Evolutionary conservation across 2,797 vertebrate genomes (phyloP), one percentile per base, ranked within the genome.

Genomic region (Micromesistius poutassou): DNA sequence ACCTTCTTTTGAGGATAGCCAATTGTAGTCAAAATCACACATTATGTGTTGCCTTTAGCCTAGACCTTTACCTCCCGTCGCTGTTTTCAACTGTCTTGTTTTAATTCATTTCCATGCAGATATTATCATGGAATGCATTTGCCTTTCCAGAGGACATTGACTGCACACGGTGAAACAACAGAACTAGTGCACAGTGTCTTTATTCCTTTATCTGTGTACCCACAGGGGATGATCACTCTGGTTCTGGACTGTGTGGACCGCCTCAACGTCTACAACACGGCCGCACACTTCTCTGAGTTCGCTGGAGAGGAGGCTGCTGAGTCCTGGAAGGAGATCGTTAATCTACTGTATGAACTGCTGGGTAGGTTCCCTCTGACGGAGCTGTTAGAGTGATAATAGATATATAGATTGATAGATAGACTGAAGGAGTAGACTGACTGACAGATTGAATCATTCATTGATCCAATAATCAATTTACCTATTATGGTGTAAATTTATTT

Each of bases 281-380:
- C 97, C 0, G 97, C 97, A 5, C 97, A 98, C 89, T 98, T 98
- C 84, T 96, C 96, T 0, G 97, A 98, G 84, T 96, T 95, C 74
- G 96, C 96, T 0, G 96, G 96, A 1, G 97, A 98, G 72, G 97
- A 98, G 82, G 96, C 96, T 4, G 95, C 95, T 0, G 97, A 97
- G 76, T 96, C 96, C 12, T 98, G 97, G 97, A 98, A 97, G 89
- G 96, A 97, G 87, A 97, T 98, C 40, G 96, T 98, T 3, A 98
- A 98, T 87, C 84, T 97, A 81, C 92, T 97, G 9, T 98, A 98
- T 74, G 97, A 97, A 80, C 87, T 98, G 55, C 91, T 98, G 25
- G 97, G 97, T 98, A 93, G n/a, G 89, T 38, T 31, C 25, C 72
- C n/a, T 35, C 22, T 22, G 71, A 33, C 33, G 22, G 71, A 8